Conservation (phyloP, 2,888 invertebrate species). For the Drosophila lutescens region DNA sequence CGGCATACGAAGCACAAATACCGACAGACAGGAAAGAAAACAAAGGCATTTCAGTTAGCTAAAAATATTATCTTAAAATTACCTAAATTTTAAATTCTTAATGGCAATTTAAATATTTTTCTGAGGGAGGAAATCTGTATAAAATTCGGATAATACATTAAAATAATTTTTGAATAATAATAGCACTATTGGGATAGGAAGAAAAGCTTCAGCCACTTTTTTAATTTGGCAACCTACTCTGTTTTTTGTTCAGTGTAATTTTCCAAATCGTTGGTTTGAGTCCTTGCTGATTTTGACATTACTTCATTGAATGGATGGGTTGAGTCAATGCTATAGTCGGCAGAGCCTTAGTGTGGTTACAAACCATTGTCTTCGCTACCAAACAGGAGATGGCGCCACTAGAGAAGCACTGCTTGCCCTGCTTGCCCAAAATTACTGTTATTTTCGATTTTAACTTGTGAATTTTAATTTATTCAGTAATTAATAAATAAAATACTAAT, state of each 20-base stretch:
- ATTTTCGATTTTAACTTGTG: neutral
- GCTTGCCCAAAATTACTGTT: neutral
- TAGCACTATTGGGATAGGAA: no score
- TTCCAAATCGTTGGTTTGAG: neutral
- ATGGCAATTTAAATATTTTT: no score
- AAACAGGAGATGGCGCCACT: neutral
- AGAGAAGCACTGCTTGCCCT: neutral
- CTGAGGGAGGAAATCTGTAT: no score
- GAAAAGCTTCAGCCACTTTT: no score
- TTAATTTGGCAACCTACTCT: no score
- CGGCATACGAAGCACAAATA: slow-evolving; percentile 12
- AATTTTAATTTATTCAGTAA: no score
- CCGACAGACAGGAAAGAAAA: neutral
- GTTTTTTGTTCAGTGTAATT: neutral
- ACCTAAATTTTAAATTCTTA: no score
- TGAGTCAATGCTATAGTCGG: neutral
- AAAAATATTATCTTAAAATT: no score
- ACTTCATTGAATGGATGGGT: neutral
- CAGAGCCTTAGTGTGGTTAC: slow-evolving; percentile 5
- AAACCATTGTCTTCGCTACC: slow-evolving; percentile 11
- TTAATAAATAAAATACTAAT: no score
- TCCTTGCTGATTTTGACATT: neutral
- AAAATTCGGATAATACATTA: no score
- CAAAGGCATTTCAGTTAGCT: neutral
- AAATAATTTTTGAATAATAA: no score